Base-by-base conservation (phyloP, 1,140 invertebrate species). In the Neodiprion lecontei region DNA sequence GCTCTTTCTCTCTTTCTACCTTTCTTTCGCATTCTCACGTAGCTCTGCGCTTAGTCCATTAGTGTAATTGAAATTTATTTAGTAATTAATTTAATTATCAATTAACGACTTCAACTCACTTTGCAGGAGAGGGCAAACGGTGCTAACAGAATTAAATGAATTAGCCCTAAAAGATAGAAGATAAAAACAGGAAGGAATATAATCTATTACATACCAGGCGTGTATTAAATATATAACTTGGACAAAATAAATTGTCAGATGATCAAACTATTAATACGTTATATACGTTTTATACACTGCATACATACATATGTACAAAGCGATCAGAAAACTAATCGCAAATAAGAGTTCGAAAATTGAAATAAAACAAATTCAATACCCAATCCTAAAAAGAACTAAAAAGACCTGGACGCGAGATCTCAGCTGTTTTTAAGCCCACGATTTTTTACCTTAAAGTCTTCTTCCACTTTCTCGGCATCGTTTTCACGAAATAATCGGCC, bases 61-160 rank as follows among this genome's bases (percentile, higher is more conserved):
- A 88, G 82, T 83, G 83, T 87, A 85, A 88, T 88, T 88, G 85
- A 84, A 88, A 86, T 88, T 88, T 87, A 88, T 88, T 88, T 87
- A 85, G 85, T 87, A 87, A 88, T 88, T 88, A 87, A 85, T 88
- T 87, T 86, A 87, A 88, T 88, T 88, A 88, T 85, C 81, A 80
- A 85, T 81, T 82, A 85, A 76, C 79, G 53, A 61, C 11, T 17
- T 12, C 53, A 17, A 17, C 53, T 61, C 53, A 61, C 9, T 61
- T 17, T 61, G 9, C 53, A 5, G 4, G 53, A 61, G 11, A 9
- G n/a, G 53, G 49, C 67, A 72, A 78, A 81, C 76, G 78, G 79
- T 81, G 82, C 76, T 85, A 85, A 85, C 78, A 81, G 83, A 88
- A 88, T 88, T 88, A 88, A 88, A 88, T 88, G 86, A 88, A 88